Evolutionary conservation across 2,888 invertebrate species (phyloP), one percentile per base, ranked within the genome.

Genomic region (Microplitis manilae): DNA sequence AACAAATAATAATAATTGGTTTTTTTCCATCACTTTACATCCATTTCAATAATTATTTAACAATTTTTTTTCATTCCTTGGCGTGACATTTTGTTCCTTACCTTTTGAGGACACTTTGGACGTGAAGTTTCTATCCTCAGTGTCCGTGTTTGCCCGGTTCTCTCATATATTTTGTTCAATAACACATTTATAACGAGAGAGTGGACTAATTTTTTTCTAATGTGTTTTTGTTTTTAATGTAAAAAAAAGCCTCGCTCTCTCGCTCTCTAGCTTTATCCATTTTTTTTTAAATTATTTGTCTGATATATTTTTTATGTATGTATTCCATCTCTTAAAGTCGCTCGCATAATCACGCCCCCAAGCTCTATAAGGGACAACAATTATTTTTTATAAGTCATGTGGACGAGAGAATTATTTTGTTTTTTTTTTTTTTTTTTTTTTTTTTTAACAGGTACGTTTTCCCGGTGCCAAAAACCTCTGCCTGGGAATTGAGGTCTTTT

Each of bases 281-380:
- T 74, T 77, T 73, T 60, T n/a, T 40, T 60, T 39, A 67, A 30
- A 61, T 75, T 67, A 30, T 20, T 68, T 50, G 38, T 59, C 81
- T 77, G 82, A 75, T 82, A 79, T 82, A 81, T 77, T 77, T 80
- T 79, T 79, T 80, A 73, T 81, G 72, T 80, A 69, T 77, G 75
- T 76, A 78, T 83, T 79, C 79, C 81, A 82, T 68, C 77, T 20
- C 68, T 75, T 71, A 30, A 65, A 20, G 65, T 65, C 65, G 70
- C 76, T 75, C 70, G 77, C 75, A 79, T 79, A 70, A 75, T 77
- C 83, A 82, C 85, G 83, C 84, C 82, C 79, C 79, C 80, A 83
- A 79, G 83, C 84, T 86, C 82, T 86, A 86, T 86, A 87, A 83
- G 84, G 85, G 83, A 87, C 83, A 87, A 85, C 82, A 86, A 85